A percentile compares a stretch with the other conserved stretches of the same genome.
Evolutionary conservation across 1,140 invertebrate species (phyloP).

Genomic region (Pteromalus puparum): DNA sequence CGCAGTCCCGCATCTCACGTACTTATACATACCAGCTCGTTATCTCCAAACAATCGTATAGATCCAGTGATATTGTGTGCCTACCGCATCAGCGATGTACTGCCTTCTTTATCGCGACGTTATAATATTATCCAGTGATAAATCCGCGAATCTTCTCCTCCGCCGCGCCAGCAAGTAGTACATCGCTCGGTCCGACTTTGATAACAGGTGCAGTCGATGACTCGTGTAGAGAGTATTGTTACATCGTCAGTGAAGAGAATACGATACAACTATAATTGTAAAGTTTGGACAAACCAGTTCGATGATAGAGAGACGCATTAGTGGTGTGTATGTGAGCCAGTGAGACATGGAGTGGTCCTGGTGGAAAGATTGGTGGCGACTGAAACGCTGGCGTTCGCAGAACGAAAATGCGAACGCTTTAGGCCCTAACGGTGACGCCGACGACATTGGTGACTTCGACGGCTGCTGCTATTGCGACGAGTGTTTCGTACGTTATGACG

Average conservation of each 20-base stretch:
- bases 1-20: too few species aligned
- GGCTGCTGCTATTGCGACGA: conserved; percentile 85
- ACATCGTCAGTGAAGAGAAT: too few species aligned
- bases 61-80: too few species aligned
- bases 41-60: too few species aligned
- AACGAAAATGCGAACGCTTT: conserved; percentile 66
- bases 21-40: too few species aligned
- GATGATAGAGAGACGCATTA: neutral
- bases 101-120: too few species aligned
- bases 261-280: too few species aligned
- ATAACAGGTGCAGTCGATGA: neutral
- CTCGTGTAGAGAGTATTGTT: neutral
- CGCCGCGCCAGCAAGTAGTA: neutral
- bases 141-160: too few species aligned
- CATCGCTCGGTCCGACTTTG: too few species aligned
- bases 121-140: too few species aligned
- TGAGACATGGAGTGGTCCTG: conserved; percentile 83
- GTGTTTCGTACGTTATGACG: conserved; percentile 74
- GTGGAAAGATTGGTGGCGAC: conserved; percentile 86
- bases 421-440: conserved; percentile 53
- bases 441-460: conserved; percentile 73
- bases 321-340: neutral
- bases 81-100: too few species aligned
- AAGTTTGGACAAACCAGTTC: neutral
- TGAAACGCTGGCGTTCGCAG: conserved; percentile 81